Conservation (phyloP, 2,888 invertebrate species). For the Cephus nigrinus region DNA sequence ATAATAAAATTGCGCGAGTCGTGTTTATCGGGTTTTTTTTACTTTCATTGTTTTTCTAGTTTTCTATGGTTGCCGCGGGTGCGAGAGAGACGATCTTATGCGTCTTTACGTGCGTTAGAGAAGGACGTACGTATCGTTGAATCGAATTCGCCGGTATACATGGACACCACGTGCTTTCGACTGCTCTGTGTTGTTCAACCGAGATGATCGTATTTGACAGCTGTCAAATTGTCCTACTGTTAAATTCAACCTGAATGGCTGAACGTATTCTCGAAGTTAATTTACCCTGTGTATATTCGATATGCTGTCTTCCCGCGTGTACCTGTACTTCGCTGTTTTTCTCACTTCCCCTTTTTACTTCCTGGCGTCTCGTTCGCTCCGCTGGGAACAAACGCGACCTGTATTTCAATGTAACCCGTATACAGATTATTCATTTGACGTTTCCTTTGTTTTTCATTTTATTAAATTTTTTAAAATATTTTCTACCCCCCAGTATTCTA, state of each 20-base stretch:
- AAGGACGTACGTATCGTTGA: not conserved
- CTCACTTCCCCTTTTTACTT: not conserved
- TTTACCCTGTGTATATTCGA: not conserved
- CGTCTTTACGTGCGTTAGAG: not conserved
- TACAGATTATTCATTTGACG: no score
- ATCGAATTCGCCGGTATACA: not conserved
- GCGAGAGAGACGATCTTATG: not conserved
- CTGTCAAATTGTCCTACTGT: not conserved
- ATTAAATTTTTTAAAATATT: not conserved
- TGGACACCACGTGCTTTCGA: not conserved
- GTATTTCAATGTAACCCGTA: not conserved
- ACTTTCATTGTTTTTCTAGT: not conserved
- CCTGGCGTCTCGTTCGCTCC: not conserved
- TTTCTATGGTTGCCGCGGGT: not conserved
- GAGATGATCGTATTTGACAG: not conserved
- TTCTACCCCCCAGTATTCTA: no score
- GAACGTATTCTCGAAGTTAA: not conserved
- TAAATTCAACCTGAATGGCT: not conserved
- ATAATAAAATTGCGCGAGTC: not conserved
- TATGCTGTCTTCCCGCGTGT: not conserved
- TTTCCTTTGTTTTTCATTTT: not conserved
- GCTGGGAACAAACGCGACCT: not conserved
- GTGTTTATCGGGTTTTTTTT: not conserved
- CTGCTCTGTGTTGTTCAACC: not conserved
- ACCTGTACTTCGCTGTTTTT: not conserved